Conservation (phyloP, 2,113 vertebrate genomes). For the Ailurus styani region DNA sequence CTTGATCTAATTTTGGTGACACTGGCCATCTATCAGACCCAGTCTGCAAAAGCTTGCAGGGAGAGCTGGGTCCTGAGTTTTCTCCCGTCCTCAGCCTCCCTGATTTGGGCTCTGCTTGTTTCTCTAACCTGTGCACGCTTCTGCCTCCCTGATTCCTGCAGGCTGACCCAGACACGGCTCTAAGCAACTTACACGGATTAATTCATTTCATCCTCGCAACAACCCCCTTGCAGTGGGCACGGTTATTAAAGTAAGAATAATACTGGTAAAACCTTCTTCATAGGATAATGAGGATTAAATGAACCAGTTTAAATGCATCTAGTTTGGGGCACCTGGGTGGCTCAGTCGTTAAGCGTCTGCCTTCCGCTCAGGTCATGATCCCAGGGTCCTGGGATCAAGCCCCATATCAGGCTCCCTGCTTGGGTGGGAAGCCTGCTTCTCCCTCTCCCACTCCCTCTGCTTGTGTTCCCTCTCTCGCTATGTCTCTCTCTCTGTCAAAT, state of each 20-base stretch:
- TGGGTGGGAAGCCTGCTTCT: too few species aligned
- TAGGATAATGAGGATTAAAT: not conserved
- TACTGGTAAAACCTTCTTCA: not conserved
- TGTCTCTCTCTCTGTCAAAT: too few species aligned
- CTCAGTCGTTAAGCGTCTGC: too few species aligned
- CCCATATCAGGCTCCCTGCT: too few species aligned
- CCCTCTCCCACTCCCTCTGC: too few species aligned
- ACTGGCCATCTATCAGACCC: not conserved
- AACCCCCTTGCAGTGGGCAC: not conserved
- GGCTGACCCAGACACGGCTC: not conserved
- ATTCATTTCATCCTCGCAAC: not conserved
- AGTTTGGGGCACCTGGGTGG: not conserved
- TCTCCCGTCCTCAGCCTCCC: not conserved
- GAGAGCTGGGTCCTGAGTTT: not conserved
- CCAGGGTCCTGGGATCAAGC: too few species aligned
- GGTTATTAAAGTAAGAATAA: not conserved
- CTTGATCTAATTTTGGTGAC: constrained; percentile 51
- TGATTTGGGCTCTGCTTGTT: not conserved
- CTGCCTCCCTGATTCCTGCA: accelerated
- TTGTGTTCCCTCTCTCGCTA: too few species aligned
- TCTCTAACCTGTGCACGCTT: not conserved
- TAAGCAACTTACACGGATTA: not conserved
- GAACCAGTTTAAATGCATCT: not conserved
- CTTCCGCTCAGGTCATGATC: too few species aligned
- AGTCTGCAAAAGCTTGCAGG: not conserved